Evolutionary conservation across 2,113 vertebrate genomes (phyloP), one percentile per base, ranked within the genome.

Genomic region (Mustela lutreola): DNA sequence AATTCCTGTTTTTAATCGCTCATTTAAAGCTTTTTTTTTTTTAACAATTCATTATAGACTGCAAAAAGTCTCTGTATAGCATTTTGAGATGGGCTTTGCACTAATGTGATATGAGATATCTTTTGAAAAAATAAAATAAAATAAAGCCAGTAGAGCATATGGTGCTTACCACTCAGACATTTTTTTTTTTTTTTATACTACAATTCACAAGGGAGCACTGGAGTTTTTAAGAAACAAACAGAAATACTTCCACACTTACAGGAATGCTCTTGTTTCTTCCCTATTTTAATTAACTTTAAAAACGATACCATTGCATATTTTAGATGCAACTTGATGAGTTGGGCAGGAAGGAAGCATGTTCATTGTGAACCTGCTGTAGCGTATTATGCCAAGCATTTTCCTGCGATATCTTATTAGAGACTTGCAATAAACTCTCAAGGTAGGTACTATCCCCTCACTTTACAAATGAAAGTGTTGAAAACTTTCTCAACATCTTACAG

Each of bases 61-160:
- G 70, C 10, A 94, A 94, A 94, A 96, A 90, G 65, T 5, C 42
- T 92, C 70, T 90, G 58, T 82, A 78, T 71, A 92, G 8, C 70
- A 96, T 95, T 97, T 97, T 96, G 63, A 98, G 97, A 95, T 94
- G 71, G 58, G 53, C 53, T 98, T 97, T 94, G 45, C 81, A 89
- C 88, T 97, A 94, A 94, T 89, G 65, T 82, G 45, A 79, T 96
- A 97, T 96, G 92, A 97, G 85, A 94, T 85, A 96, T 28, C 50
- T 95, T 96, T 92, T 91, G 53, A 97, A 96, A 76, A 96, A 97
- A 97, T 73, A 93, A 96, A 97, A 89, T 93, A 95, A 97, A 95
- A 89, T 89, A 93, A 96, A 97, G 50, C 45, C 70, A 94, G 60
- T 50, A 94, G 62, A 94, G 76, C 88, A 94, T 95, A 97, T 70